phyloP scores from a whole-genome alignment of 2,888 invertebrate genomes.

The Dryococelus australis region DNA sequence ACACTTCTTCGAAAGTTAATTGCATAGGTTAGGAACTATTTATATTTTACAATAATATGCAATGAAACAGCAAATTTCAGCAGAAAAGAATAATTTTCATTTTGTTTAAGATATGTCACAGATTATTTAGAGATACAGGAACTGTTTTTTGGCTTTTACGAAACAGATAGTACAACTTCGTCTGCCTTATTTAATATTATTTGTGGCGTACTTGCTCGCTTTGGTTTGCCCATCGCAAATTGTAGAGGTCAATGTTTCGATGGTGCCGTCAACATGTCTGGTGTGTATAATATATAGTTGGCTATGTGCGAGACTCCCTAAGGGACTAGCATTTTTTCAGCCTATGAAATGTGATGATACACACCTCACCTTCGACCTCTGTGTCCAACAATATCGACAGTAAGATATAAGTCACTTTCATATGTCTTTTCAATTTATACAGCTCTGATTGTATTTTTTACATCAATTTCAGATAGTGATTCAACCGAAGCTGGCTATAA shows the following conservation, averaged over 20 bases:
- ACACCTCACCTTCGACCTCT: not conserved
- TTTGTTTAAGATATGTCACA: no score
- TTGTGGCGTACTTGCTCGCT: no score
- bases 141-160: no score
- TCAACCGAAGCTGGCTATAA: no score
- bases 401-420: no score
- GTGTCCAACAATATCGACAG: not conserved
- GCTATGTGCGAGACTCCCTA: slow-evolving; percentile 17
- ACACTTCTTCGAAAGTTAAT: not conserved
- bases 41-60: not conserved
- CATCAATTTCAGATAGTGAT: not conserved
- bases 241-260: no score
- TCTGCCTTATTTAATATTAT: no score
- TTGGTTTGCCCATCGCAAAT: no score
- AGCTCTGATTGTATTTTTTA: not conserved
- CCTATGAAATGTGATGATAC: not conserved
- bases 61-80: not conserved
- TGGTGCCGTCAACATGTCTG: no score
- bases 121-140: no score
- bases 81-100: not conserved
- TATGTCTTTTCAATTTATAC: no score
- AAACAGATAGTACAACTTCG: no score
- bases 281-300: slow-evolving; percentile 32
- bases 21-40: not conserved
- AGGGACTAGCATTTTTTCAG: slow-evolving; percentile 20